These are phyloP conservation scores for Bolinopsis microptera DNA, from an alignment of 37 sponge, comb jelly and placozoan species.

Conservation along the genomic window DNA sequence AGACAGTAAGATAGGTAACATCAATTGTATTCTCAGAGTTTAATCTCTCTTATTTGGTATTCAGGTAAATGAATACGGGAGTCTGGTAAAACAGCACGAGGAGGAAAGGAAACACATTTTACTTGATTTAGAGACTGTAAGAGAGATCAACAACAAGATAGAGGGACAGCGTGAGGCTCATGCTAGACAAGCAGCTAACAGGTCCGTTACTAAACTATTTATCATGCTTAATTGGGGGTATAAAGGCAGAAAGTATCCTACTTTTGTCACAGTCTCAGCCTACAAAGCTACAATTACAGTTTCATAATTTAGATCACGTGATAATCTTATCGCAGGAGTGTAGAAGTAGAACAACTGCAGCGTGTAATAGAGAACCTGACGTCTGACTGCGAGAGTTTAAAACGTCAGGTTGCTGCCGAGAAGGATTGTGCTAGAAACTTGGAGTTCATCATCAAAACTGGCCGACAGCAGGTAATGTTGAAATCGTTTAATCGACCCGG, in stretches of 20 bases:
- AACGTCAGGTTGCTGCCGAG: slow-evolving; percentile 55
- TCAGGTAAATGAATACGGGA: not conserved
- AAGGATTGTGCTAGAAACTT: slow-evolving; percentile 61
- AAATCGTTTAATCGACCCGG: too few species aligned
- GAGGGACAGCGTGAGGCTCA: slow-evolving; percentile 66
- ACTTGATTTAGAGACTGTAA: slow-evolving; percentile 49
- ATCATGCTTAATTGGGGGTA: too few species aligned
- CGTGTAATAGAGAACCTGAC: slow-evolving; percentile 57
- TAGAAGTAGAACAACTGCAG: slow-evolving; percentile 58
- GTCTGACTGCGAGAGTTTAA: slow-evolving; percentile 57
- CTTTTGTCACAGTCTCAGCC: too few species aligned
- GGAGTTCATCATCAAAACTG: slow-evolving; percentile 57
- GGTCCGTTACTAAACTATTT: too few species aligned
- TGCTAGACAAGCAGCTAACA: slow-evolving; percentile 61
- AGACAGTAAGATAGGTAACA: too few species aligned
- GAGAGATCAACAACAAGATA: slow-evolving; percentile 51
- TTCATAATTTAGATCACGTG: too few species aligned
- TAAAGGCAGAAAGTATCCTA: too few species aligned
- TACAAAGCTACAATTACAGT: too few species aligned
- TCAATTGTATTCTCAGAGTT: too few species aligned
- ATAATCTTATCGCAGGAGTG: too few species aligned
- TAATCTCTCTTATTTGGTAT: too few species aligned
- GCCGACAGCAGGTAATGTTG: slow-evolving; percentile 41
- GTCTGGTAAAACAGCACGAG: slow-evolving; percentile 15
- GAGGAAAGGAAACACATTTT: slow-evolving; percentile 28